Evolutionary conservation across 2,113 vertebrate species (phyloP).

Genomic region (Macheiramphus alcinus): DNA sequence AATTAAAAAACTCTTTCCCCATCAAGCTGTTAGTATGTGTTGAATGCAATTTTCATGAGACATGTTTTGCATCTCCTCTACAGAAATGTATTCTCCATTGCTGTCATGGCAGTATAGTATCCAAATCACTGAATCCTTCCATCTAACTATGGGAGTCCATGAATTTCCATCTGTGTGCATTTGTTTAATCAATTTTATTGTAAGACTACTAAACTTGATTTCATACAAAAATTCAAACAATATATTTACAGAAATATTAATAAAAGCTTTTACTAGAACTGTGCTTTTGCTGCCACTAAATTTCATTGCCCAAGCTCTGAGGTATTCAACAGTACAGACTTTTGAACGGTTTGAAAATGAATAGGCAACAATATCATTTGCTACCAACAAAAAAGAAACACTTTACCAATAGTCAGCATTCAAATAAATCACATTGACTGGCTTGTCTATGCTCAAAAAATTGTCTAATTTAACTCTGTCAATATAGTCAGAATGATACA

Average conservation of each 20-base stretch:
- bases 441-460: neutral
- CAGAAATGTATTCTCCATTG: neutral
- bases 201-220: neutral
- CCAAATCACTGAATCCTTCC: neutral
- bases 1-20: neutral
- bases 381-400: neutral
- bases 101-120: neutral
- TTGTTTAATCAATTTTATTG: neutral
- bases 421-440: constrained; percentile 31
- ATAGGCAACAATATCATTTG: neutral
- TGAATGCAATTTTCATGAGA: neutral
- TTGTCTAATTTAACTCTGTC: neutral
- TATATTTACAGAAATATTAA: neutral
- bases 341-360: neutral
- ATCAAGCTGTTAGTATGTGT: neutral
- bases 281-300: neutral
- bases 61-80: neutral
- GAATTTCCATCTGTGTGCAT: neutral
- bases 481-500: neutral
- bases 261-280: neutral
- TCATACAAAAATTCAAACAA: neutral
- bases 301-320: neutral
- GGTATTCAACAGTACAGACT: neutral
- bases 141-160: neutral
- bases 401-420: constrained; percentile 14